Evolutionary conservation across 2,113 vertebrate genomes (phyloP).

Genomic region (Pterophyllum scalare): DNA sequence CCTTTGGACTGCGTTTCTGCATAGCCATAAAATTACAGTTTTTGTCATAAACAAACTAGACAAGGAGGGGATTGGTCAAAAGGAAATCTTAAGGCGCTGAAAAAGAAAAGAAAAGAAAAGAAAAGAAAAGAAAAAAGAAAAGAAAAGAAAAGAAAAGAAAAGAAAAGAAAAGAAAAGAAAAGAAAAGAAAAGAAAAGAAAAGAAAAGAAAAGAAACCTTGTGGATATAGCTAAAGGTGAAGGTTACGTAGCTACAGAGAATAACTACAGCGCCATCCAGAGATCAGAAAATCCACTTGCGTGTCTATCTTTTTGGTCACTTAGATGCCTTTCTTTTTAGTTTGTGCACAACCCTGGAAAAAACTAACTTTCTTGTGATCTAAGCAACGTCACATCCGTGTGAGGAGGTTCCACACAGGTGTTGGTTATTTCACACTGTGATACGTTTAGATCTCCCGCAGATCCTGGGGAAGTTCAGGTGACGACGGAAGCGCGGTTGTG

Average conservation of each 20-base stretch:
- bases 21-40: background rate
- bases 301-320: background rate
- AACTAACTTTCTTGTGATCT: background rate
- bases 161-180: background rate
- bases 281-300: background rate
- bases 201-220: background rate
- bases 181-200: background rate
- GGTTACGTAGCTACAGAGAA: background rate
- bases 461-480: background rate
- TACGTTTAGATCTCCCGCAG: background rate
- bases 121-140: background rate
- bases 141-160: background rate
- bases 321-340: background rate
- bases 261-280: slow-evolving; percentile 46
- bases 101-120: background rate
- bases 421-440: background rate
- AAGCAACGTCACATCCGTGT: background rate
- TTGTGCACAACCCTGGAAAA: background rate
- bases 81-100: background rate
- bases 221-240: background rate
- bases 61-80: background rate
- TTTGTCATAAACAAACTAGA: background rate
- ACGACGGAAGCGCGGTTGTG: background rate
- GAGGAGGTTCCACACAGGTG: background rate
- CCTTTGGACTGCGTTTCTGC: background rate